These are phyloP conservation scores for Torymus aiolomorphi DNA, from an alignment of 2,888 invertebrate species.

Conservation along the genomic window DNA sequence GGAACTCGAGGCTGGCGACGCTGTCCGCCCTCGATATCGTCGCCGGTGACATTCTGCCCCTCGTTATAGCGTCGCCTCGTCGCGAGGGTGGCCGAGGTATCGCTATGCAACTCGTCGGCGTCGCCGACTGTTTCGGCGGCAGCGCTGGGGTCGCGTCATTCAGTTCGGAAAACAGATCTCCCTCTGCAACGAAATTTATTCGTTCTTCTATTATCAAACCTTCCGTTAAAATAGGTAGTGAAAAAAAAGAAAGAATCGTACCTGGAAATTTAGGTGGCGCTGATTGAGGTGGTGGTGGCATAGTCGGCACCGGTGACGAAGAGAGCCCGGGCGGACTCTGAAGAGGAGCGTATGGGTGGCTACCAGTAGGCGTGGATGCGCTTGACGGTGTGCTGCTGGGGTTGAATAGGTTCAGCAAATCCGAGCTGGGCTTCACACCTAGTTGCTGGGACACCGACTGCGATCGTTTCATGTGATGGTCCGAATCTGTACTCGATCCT, in stretches of 20 bases:
- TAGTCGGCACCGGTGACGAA: conserved; percentile 68
- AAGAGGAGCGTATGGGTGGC: conserved; percentile 89
- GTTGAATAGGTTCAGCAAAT: conserved; percentile 71
- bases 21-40: conserved; percentile 85
- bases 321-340: conserved; percentile 81
- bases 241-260: conserved; percentile 63
- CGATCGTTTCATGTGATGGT: conserved; percentile 82
- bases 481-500: conserved; percentile 83
- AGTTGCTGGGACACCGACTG: conserved; percentile 87
- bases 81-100: conserved; percentile 93
- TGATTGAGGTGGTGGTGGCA: conserved; percentile 69
- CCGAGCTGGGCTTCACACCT: conserved; percentile 85
- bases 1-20: conserved; percentile 87
- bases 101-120: conserved; percentile 87
- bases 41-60: conserved; percentile 80
- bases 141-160: conserved; percentile 84
- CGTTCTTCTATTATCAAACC: neutral
- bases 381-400: conserved; percentile 79
- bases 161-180: conserved; percentile 90
- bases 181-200: conserved; percentile 67
- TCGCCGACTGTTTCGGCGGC: conserved; percentile 82
- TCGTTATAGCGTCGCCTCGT: conserved; percentile 82
- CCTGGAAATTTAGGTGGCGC: conserved; percentile 77
- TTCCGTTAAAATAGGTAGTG: too few relatives aligned
- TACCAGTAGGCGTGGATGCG: conserved; percentile 85